Evolutionary conservation across 1,140 invertebrate species (phyloP).

Genomic region (Calycopis cecrops): DNA sequence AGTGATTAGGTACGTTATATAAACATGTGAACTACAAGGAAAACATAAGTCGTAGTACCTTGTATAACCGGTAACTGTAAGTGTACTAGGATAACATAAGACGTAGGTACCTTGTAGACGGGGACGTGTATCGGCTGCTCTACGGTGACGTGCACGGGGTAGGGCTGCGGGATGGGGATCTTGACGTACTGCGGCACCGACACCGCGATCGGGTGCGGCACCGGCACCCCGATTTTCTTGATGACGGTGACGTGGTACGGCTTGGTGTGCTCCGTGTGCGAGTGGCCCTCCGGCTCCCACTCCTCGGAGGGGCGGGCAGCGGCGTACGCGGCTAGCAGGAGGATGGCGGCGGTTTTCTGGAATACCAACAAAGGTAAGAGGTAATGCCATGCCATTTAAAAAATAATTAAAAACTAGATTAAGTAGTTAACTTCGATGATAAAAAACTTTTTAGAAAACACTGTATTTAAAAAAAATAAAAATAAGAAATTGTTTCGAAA

Average conservation of each 20-base stretch:
- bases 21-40: no score
- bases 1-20: no score
- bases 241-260: constrained; percentile 83
- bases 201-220: constrained; percentile 84
- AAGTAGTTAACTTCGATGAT: no score
- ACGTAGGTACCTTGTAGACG: constrained; percentile 84
- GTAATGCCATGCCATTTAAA: no score
- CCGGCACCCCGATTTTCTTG: constrained; percentile 84
- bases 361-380: constrained; percentile 16
- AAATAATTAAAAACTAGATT: no score
- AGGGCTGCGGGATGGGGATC: constrained; percentile 84
- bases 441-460: no score
- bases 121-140: constrained; percentile 84
- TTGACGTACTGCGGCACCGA: constrained; percentile 84
- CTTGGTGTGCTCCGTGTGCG: constrained; percentile 80
- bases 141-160: constrained; percentile 82
- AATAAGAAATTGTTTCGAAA: no score
- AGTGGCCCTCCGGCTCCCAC: constrained; percentile 88
- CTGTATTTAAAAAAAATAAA: no score
- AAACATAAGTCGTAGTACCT: no score
- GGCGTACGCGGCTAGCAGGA: constrained; percentile 82
- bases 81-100: no score
- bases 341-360: constrained; percentile 55
- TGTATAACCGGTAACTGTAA: no score
- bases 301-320: constrained; percentile 79